A percentile compares a stretch with the other conserved stretches of the same genome.
Conservation (phyloP, 2,113 vertebrate genomes). For the Panthera tigris region DNA sequence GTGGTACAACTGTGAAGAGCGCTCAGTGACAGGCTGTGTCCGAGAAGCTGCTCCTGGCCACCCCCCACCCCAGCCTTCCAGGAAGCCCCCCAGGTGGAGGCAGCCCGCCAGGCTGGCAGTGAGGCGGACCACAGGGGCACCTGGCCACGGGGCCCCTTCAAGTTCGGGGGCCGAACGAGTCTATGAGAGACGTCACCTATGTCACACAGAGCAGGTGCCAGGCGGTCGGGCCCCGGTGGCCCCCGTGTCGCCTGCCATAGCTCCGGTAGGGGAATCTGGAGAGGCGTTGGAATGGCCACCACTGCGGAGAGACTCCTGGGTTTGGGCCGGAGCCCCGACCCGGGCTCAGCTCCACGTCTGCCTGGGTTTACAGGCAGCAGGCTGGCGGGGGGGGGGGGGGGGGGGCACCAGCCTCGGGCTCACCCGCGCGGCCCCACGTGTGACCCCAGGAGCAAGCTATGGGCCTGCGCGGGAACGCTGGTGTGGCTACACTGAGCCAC, state of each 20-base stretch:
- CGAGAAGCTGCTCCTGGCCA: background rate
- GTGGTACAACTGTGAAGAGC: slow-evolving; percentile 83
- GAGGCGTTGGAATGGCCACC: background rate
- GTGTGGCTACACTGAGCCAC: background rate
- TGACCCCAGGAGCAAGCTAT: background rate
- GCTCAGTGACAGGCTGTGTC: accelerated
- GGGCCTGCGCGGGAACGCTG: background rate
- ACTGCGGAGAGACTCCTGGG: background rate
- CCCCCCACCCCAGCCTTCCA: background rate
- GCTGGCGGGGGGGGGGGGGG: background rate
- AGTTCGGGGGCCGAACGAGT: background rate
- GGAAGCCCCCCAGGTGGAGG: background rate
- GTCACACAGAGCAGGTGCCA: no score
- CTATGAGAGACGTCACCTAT: accelerated
- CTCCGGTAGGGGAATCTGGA: accelerated
- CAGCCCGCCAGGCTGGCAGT: background rate
- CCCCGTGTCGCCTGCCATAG: accelerated
- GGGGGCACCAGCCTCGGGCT: accelerated
- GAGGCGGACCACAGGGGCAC: no score
- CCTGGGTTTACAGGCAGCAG: background rate
- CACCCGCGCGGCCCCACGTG: accelerated
- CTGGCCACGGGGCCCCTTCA: background rate
- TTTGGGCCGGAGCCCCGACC: background rate
- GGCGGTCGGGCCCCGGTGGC: accelerated
- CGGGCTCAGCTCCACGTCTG: background rate